Base-by-base conservation (phyloP, 2,797 vertebrate species). In the Malacoraja senta region DNA sequence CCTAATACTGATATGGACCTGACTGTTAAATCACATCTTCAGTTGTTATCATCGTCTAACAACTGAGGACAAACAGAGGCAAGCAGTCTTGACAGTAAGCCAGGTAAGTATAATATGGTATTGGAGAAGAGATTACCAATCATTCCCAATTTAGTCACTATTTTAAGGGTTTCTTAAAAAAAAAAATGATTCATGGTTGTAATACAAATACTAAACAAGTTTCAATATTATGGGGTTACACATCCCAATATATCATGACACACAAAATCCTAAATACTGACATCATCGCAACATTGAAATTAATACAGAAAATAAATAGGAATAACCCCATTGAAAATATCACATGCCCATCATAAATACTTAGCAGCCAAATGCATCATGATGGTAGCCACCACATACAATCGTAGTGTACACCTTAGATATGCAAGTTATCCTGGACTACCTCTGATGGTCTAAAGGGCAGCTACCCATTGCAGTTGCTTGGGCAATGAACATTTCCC, bases 171-270 rank as follows among this genome's bases (percentile, higher is more conserved):
- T 92, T 92, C n/a, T 4, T 24, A 21, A 21, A 74, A 44, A 44
- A 44, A 53, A 6, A 0, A 53, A 0, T 6, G 6, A 53, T 53
- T 26, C 4, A 0, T 21, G 19, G 71, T 21, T 74, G 71, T 24
- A 24, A 26, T 44, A 91, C 58, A 53, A 88, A 88, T n/a, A 68
- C 84, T 32, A 74, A 71, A 38, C 32, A 91, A 44, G 68, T 91
- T 38, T 74, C 90, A 44, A 91, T 53, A 44, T 76, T 58, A 74
- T 92, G 90, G 71, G 35, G 74, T 76, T 53, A 76, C 90, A 58
- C 72, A 92, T 92, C 90, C 90, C 90, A 92, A 92, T 92, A 92
- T 76, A 92, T 92, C 90, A 92, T 72, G 90, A 92, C 53, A 91
- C 63, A 71, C 71, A 65, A 91, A n/a, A 76, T 91, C 90, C 71